Evolutionary conservation across 2,888 invertebrate species (phyloP).

Genomic region (Eueremaeus valkanovi): DNA sequence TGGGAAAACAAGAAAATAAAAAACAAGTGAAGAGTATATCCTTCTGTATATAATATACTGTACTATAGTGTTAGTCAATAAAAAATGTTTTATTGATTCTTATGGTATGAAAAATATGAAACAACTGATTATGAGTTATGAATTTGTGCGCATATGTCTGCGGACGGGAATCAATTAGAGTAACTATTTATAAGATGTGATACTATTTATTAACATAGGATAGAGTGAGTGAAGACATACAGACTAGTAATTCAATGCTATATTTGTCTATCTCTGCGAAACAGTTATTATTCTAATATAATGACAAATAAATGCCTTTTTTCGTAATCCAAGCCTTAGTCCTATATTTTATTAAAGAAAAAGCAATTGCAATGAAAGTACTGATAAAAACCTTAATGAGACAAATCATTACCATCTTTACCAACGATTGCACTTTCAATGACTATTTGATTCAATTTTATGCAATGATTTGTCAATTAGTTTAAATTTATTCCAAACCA

Average conservation of each 20-base stretch:
- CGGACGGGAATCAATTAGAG: too few species aligned
- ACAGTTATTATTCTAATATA: background rate
- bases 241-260: background rate
- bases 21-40: too few species aligned
- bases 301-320: background rate
- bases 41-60: too few species aligned
- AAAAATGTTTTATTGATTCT: too few species aligned
- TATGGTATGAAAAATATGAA: too few species aligned
- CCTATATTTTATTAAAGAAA: background rate
- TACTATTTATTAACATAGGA: background rate
- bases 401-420: background rate
- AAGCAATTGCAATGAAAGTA: background rate
- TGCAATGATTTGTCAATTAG: background rate
- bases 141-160: too few species aligned
- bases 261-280: background rate
- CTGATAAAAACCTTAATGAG: constrained; percentile 5
- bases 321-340: background rate
- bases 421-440: background rate
- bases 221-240: background rate
- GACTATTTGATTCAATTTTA: background rate
- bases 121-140: too few species aligned
- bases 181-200: too few species aligned
- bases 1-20: too few species aligned
- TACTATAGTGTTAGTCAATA: too few species aligned
- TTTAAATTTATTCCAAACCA: constrained; percentile 6